Base-by-base conservation (phyloP, 2,113 vertebrate genomes). In the Podarcis cretensis region DNA sequence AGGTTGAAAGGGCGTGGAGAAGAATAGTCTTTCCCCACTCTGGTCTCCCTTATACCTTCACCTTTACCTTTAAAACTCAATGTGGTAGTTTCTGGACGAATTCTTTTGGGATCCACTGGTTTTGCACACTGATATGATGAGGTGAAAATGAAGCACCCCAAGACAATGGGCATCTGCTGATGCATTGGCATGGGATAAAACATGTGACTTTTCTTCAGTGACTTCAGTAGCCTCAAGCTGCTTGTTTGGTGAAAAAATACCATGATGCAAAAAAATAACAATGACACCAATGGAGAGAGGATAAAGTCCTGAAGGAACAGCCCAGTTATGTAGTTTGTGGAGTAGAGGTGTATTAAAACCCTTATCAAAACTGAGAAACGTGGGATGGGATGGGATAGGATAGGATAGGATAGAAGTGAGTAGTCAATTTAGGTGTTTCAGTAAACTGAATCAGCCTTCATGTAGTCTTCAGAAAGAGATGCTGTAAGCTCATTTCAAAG, bases 1-100 rank as follows among this genome's bases (percentile, higher is more conserved):
- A 98, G 93, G 27, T 95, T 96, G 68, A 88, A 92, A 21, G 94
- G 68, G 21, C 87, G 87, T 48, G 87, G 37, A 40, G 76, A 73
- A 57, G 81, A 85, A 78, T 81, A 73, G 59, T 78, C 57, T 74
- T 89, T 66, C 23, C 76, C 73, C 54, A 86, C 32, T 68, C 37
- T 89, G 23, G 3, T 65, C 75, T 91, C 18, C 35, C 43, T 35
- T 85, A 81, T 27, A 76, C 6, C 59, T 89, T 92, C 84, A 5
- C 76, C 30, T 92, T 89, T 93, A 40, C 35, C 74, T 88, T 65
- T 69, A 91, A 89, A 88, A 12, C 23, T 92, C 81, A 89, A 77
- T 77, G 93, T 93, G 3, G 89, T 2, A 93, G 40, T 8, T n/a
- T 75, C 73, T 0, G n/a, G 30, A 87, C 32, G 77, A 13, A 32